A percentile compares a stretch with the other conserved stretches of the same genome.
Evolutionary conservation across 2,113 vertebrate species (phyloP).

Genomic region (Tragelaphus buxtoni): DNA sequence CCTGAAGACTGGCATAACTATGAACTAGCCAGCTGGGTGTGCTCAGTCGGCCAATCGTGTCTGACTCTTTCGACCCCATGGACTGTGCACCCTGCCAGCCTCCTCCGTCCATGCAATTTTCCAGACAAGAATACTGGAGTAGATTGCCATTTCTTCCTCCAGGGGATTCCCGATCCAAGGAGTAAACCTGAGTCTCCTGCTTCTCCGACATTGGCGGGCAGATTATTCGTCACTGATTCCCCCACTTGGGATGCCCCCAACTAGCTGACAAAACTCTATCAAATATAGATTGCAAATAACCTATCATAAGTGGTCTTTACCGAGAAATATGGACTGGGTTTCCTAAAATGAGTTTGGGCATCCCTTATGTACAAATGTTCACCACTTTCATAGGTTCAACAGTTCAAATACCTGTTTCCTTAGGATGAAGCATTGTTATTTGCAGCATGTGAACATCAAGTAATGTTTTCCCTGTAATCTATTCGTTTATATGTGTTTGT

Average conservation of each 20-base stretch:
- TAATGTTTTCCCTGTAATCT: neutral
- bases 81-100: neutral
- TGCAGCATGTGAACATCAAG: neutral
- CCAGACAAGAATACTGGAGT: neutral
- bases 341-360: neutral
- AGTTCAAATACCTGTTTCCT: neutral
- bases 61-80: neutral
- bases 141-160: neutral
- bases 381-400: neutral
- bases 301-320: neutral
- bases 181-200: neutral
- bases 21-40: neutral
- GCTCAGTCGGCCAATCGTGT: fast-evolving
- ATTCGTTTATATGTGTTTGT: neutral
- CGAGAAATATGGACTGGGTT: neutral
- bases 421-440: neutral
- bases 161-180: neutral
- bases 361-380: neutral
- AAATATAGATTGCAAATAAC: neutral
- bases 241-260: neutral
- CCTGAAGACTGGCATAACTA: neutral
- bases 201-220: neutral
- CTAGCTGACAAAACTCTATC: neutral
- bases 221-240: neutral
- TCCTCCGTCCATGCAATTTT: neutral